Percentiles rank a stretch among this genome's conserved stretches.
phyloP scores from a whole-genome alignment of 2,797 vertebrate genomes.

The Phalanger gymnotis region DNA sequence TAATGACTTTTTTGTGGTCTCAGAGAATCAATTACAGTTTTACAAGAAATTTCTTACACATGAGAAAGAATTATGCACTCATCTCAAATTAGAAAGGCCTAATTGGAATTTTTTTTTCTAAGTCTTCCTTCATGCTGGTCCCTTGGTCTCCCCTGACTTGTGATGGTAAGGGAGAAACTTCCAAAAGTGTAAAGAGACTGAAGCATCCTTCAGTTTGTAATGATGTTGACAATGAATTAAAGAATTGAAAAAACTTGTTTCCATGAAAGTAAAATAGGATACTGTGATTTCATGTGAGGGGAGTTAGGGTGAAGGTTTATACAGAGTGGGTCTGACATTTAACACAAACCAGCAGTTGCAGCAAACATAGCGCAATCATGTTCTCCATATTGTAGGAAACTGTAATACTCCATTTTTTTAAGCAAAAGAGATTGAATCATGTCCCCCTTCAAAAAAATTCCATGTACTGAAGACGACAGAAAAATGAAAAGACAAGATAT shows the following conservation, averaged over 20 bases:
- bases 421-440: neutral
- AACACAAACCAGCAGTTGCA: neutral
- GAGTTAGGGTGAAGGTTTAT: neutral
- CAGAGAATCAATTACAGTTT: constrained; percentile 50
- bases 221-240: neutral
- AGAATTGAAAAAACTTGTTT: neutral
- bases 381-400: neutral
- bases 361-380: neutral
- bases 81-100: constrained; percentile 51
- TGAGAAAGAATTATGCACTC: constrained; percentile 51
- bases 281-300: neutral
- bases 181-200: neutral
- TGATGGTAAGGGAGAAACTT: neutral
- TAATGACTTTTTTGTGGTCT: neutral
- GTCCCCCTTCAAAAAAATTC: neutral
- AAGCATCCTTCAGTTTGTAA: neutral
- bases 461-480: neutral
- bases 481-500: neutral
- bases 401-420: neutral
- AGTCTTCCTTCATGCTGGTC: neutral
- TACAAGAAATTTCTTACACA: constrained; percentile 43
- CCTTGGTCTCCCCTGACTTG: neutral
- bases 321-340: neutral
- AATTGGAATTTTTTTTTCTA: constrained; percentile 1
- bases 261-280: neutral